phyloP scores from a whole-genome alignment of 2,888 invertebrate species.

The Acanthacorydalis orientalis region DNA sequence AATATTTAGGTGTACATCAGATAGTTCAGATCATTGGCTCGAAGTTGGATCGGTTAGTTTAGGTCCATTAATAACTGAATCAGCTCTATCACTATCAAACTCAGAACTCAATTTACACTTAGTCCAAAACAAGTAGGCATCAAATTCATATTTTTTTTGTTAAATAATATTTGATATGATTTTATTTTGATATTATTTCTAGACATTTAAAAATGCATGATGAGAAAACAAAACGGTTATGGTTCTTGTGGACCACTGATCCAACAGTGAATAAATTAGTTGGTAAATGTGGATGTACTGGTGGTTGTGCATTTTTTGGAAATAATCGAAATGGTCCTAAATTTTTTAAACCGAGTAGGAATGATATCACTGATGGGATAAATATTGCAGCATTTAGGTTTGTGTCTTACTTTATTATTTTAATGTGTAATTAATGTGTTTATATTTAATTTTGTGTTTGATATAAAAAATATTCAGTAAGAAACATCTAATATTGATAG shows the following conservation, averaged over 20 bases:
- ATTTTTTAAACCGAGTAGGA: conserved; percentile 72
- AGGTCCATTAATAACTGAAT: conserved; percentile 80
- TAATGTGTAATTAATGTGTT: neutral
- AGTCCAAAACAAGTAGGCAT: conserved; percentile 54
- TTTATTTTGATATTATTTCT: conserved; percentile 5
- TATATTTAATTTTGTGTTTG: conserved; percentile 4
- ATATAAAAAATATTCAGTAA: neutral
- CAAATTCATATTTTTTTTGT: neutral
- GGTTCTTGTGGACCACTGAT: conserved; percentile 83
- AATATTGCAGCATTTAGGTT: conserved; percentile 64
- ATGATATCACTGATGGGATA: conserved; percentile 65
- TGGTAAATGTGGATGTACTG: conserved; percentile 82
- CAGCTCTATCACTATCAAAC: conserved; percentile 65
- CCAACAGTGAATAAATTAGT: conserved; percentile 34
- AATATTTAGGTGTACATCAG: conserved; percentile 16
- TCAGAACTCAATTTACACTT: conserved; percentile 60
- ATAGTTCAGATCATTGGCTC: conserved; percentile 61
- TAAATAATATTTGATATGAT: neutral
- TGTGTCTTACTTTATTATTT: neutral
- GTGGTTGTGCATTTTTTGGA: conserved; percentile 91
- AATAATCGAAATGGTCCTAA: conserved; percentile 73
- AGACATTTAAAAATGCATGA: conserved; percentile 67
- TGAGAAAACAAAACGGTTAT: conserved; percentile 66
- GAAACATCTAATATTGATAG: neutral
- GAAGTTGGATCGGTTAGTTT: conserved; percentile 83